A percentile compares a stretch with the other conserved stretches of the same genome.
phyloP scores from a whole-genome alignment of 2,113 vertebrate species.

The Phalacrocorax carbo region DNA sequence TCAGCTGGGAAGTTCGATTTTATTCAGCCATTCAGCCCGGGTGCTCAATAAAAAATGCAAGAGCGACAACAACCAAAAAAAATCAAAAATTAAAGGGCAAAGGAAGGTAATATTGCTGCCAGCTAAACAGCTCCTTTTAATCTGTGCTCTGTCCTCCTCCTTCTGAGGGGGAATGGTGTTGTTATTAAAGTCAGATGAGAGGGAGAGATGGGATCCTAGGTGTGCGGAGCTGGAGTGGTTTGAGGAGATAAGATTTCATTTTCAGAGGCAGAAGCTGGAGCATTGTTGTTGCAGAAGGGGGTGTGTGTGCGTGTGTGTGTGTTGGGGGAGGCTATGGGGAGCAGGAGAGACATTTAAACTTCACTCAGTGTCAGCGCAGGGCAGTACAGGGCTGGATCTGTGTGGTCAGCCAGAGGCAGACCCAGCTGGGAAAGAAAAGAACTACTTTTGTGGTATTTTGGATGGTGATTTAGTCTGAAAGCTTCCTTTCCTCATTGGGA shows the following conservation, averaged over 20 bases:
- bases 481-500: neutral
- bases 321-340: neutral
- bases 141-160: neutral
- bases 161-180: neutral
- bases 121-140: slow-evolving; percentile 40
- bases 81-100: slow-evolving; percentile 30
- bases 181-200: slow-evolving; percentile 53
- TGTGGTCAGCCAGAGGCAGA: neutral
- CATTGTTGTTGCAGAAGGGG: slow-evolving; percentile 19
- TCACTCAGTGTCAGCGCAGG: neutral
- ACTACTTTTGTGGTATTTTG: neutral
- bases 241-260: slow-evolving; percentile 56
- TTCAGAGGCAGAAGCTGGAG: neutral
- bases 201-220: slow-evolving; percentile 21
- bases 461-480: neutral
- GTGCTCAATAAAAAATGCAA: slow-evolving; percentile 51
- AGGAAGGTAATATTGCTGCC: slow-evolving; percentile 15
- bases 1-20: slow-evolving; percentile 62
- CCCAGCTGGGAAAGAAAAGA: neutral
- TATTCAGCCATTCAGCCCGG: slow-evolving; percentile 30
- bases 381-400: rapidly evolving
- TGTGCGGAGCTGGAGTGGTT: slow-evolving; percentile 24
- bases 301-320: no score
- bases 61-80: neutral
- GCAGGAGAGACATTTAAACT: neutral